A percentile compares a stretch with the other conserved stretches of the same genome.
phyloP scores from a whole-genome alignment of 2,888 invertebrate species.

The Drosophila longiperda region DNA sequence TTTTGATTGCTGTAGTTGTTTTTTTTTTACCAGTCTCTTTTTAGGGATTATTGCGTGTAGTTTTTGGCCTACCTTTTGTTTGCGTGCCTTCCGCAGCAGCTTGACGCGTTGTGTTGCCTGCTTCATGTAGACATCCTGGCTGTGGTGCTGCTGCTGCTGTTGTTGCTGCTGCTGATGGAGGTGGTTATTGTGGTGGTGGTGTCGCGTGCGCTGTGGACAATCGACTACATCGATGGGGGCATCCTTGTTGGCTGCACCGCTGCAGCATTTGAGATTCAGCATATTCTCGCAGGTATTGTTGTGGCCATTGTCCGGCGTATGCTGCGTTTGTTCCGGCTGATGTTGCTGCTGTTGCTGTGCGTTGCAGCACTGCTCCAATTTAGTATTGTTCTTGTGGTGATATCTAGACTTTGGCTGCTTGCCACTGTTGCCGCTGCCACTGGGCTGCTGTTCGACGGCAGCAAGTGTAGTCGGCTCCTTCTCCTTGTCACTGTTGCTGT shows the following conservation, averaged over 20 bases:
- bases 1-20: not conserved
- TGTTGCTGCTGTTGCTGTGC: constrained; percentile 40
- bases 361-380: constrained; percentile 70
- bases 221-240: constrained; percentile 50
- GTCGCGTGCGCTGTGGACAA: constrained; percentile 46
- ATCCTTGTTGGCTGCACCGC: constrained; percentile 55
- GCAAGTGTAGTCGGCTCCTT: constrained; percentile 57
- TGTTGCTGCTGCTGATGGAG: constrained; percentile 30
- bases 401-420: constrained; percentile 57
- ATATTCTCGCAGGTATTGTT: constrained; percentile 84
- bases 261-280: constrained; percentile 83
- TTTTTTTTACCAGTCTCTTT: not conserved
- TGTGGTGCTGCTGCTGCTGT: constrained; percentile 46
- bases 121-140: constrained; percentile 82
- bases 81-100: constrained; percentile 84
- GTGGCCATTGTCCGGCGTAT: constrained; percentile 74
- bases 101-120: constrained; percentile 84
- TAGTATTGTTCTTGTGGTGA: constrained; percentile 74
- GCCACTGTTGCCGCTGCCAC: constrained; percentile 46
- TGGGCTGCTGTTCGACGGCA: constrained; percentile 42
- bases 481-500: constrained; percentile 84
- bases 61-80: constrained; percentile 83
- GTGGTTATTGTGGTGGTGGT: constrained; percentile 45
- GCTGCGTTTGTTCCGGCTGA: constrained; percentile 46
- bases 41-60: constrained; percentile 9